Conservation (phyloP, 2,888 invertebrate genomes). For the Hymenopus coronatus region DNA sequence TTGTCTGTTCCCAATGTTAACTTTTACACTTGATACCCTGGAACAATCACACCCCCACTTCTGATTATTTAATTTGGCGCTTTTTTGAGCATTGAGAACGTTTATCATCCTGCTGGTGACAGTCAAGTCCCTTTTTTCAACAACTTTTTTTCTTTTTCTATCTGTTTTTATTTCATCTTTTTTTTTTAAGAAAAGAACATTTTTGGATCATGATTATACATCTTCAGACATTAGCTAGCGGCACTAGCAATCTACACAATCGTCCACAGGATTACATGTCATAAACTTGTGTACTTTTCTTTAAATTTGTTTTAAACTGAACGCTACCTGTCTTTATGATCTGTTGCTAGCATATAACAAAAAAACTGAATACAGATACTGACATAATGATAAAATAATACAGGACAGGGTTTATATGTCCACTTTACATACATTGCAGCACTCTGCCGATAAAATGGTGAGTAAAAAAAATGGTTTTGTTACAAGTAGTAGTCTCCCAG, state of each 20-base stretch:
- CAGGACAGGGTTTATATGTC: constrained; percentile 7
- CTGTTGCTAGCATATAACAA: constrained; percentile 14
- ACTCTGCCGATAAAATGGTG: constrained; percentile 10
- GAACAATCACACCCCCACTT: background rate
- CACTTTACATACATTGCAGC: constrained; percentile 9
- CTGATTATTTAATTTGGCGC: background rate
- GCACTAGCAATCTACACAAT: constrained; percentile 23
- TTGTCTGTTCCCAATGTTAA: background rate
- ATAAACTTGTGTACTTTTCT: constrained; percentile 19
- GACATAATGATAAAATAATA: constrained; percentile 24
- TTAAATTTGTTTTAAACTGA: constrained; percentile 13
- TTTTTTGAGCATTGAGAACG: background rate
- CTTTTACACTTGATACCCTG: background rate
- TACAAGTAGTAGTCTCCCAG: constrained; percentile 15
- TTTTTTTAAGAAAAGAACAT: constrained; percentile 9
- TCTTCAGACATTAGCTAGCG: constrained; percentile 4
- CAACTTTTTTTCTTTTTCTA: background rate
- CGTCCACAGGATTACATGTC: constrained; percentile 20
- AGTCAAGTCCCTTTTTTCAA: background rate
- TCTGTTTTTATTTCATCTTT: too few relatives aligned
- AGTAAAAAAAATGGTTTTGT: constrained; percentile 23
- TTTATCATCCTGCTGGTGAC: constrained; percentile 8
- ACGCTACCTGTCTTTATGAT: constrained; percentile 11
- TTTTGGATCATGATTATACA: constrained; percentile 10
- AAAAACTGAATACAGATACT: constrained; percentile 19